Base-by-base conservation (phyloP, 2,797 vertebrate species). In the Hybognathus amarus region DNA sequence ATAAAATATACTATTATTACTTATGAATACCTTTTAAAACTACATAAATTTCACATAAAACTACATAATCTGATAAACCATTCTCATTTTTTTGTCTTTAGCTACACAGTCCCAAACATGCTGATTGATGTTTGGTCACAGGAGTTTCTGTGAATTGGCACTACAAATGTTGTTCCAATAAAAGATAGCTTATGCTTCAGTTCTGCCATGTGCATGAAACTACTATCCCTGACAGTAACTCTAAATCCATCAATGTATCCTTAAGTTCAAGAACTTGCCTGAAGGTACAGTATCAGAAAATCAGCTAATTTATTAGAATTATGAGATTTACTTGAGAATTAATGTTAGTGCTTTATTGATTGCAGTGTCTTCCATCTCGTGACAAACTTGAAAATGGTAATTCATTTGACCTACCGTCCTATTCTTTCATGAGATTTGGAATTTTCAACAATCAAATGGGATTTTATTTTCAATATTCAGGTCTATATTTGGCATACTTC, bases 391-490 rank as follows among this genome's bases (percentile, higher is more conserved):
- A 64, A 80, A 12, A 17, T 42, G 38, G 38, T 50, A n/a, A 69
- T 83, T 77, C 12, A 47, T 7, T 69, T 70, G n/a, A 69, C 66
- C 52, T 38, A 52, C 10, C 11, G 2, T 30, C 30, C 45, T 88
- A 88, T 90, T 90, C 86, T 84, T 18, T 73, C 27, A 24, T 64
- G 78, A 73, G 87, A 91, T 88, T 83, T 24, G 47, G 86, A 87
- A 90, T 94, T 93, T 89, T 83, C 84, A 90, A 69, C 52, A 92
- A 92, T 93, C 67, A 92, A 91, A 88, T 87, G 69, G 87, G 90
- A 90, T 93, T 90, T 83, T 38, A 88, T 92, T 90, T 74, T 92
- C 83, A 90, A 92, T 79, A 90, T 80, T 85, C n/a, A 1, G 15
- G 64, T 64, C 33, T 18, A 40, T 70, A 30, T 42, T 56, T 66